Base-by-base conservation (phyloP, 30 jellyfish, hydroid and myxozoan species). In the Aurelia sp. region DNA sequence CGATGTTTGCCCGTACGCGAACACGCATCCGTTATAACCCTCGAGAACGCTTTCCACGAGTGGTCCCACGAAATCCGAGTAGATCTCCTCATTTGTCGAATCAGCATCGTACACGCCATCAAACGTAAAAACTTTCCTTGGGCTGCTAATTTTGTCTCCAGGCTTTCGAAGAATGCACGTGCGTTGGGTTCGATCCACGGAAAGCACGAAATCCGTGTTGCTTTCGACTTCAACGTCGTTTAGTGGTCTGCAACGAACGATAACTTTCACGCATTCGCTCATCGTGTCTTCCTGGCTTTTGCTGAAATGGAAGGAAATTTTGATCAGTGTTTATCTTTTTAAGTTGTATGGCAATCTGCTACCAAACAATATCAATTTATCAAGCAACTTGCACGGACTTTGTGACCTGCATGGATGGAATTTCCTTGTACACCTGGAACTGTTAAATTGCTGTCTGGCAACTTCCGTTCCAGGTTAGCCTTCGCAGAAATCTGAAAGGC, bases 1-100 rank as follows among this genome's bases (percentile, higher is more conserved):
- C 63, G 99, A 94, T 35, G 99, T 94, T 84, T 94, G 99, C 11
- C 99, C 99, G 62, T 86, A 94, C 23, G 99, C 99, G 72, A 94
- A 94, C 37, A 94, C 97, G 82, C 99, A 94, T 23, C 99, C 99
- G 62, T 94, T 94, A 64, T 94, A 94, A 5, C 99, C 99, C 44
- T 72, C 90, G 71, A 94, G 82, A 3, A 94, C 92, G 83, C 99
- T 89, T n/a, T 94, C 97, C 15, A 94, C 99, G 21, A 94, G 91
- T 9, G 99, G 99, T 2, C 97, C 91, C 11, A 94, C 97, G 58
- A 86, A 79, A 47, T 94, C 99, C 37, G 74, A 51, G 79, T 88
- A 94, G 11, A 94, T 94, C 53, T 94, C 99, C 48, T 94, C 96
- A 76, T 94, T 94, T 30, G 99, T 94, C 20, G 99, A 83, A 51